Base-by-base conservation (phyloP, 2,888 invertebrate genomes). In the Ellobium chinense region DNA sequence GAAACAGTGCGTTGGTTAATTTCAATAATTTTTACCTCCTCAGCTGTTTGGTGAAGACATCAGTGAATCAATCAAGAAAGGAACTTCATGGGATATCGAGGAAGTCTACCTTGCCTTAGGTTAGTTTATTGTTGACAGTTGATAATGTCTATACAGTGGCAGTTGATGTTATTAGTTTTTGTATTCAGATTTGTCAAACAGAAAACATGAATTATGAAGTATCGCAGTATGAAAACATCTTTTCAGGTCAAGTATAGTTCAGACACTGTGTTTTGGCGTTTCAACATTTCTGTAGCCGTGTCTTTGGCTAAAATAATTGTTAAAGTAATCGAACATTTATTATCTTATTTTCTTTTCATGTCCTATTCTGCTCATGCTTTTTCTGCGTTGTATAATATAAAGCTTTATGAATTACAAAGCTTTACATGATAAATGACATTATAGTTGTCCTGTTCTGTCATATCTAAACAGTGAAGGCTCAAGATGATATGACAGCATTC, bases 21-120 rank as follows among this genome's bases (percentile, higher is more conserved):
- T 27, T 65, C 7, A 12, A 65, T 34, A 29, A 7, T 29, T 65
- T 34, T 7, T 39, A 63, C 37, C 3, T 68, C 24, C 83, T 27
- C 82, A 89, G 90, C 34, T 90, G 29, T 82, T 88, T 37, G 89
- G 88, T 56, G 85, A 88, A 72, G 88, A 87, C 77, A 85, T 91
- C 27, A 87, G 82, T 70, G 83, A 87, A 4, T 88, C 84, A 36
- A 86, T 91, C 21, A 83, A 83, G n/a, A 85, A 86, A 68, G 85
- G 87, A n/a, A 84, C 84, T 46, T 66, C 85, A 29, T 87, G 86
- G 9, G 89, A 90, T 80, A 85, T 85, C 37, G 87, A 87, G 78
- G 89, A 89, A 62, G 88, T 84, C 0, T 89, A 88, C 62, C 68
- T 89, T 21, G 86, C 82, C 70, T 82, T 91, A 31, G 88, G 91